These are phyloP conservation scores for Odontamblyopus lacepedii DNA, from an alignment of 2,797 vertebrate genomes.

Conservation along the genomic window DNA sequence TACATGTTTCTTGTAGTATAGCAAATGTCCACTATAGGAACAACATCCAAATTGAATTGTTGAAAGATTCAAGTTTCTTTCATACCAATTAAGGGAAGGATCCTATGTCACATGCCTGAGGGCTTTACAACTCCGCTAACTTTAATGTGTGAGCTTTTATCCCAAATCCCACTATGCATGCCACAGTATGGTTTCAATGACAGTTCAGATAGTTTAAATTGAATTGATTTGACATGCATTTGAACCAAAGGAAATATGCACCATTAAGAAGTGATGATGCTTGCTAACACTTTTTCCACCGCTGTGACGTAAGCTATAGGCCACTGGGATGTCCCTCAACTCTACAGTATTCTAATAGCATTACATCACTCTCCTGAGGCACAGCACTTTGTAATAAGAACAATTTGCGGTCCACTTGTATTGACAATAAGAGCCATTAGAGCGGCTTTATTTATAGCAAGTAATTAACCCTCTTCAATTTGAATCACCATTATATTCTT, in stretches of 20 bases:
- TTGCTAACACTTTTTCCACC: slow-evolving; percentile 22
- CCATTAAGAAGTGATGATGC: background rate
- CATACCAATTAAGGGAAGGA: slow-evolving; percentile 17
- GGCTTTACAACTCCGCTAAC: slow-evolving; percentile 12
- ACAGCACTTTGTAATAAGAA: slow-evolving; percentile 29
- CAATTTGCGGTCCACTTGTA: slow-evolving; percentile 18
- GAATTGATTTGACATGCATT: background rate
- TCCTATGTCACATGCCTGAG: slow-evolving; percentile 11
- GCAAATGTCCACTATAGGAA: background rate
- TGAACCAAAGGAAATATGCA: background rate
- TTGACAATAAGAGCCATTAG: slow-evolving; percentile 4
- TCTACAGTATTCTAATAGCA: slow-evolving; percentile 43
- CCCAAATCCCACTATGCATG: background rate
- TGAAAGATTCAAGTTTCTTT: slow-evolving; percentile 7
- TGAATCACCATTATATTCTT: slow-evolving; percentile 19
- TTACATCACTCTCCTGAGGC: slow-evolving; percentile 57
- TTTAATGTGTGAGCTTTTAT: background rate
- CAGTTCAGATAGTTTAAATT: background rate
- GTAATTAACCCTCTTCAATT: slow-evolving; percentile 21
- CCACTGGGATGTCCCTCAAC: slow-evolving; percentile 43
- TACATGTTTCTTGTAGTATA: background rate
- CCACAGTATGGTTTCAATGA: background rate
- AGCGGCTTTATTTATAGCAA: slow-evolving; percentile 25
- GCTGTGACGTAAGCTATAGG: slow-evolving; percentile 23
- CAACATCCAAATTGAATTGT: background rate